These are phyloP conservation scores for Amblyraja radiata DNA, from an alignment of 2,797 vertebrate species.

Conservation along the genomic window DNA sequence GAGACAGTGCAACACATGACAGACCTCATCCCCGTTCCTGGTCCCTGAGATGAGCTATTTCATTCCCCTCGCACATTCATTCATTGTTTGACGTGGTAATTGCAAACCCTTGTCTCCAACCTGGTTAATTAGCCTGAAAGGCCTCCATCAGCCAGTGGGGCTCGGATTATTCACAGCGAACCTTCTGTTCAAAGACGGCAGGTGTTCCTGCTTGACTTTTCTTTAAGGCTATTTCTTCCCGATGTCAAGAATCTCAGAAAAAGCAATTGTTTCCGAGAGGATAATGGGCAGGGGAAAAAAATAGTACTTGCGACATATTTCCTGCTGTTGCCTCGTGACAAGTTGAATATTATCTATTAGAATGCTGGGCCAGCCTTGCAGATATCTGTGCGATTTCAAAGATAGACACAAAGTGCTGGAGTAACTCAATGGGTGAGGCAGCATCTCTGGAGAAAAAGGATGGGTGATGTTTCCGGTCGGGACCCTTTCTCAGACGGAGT, in stretches of 20 bases:
- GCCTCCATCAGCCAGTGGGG: neutral
- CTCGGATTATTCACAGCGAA: neutral
- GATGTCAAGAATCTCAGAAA: neutral
- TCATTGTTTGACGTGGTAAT: neutral
- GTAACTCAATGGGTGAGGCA: too few species aligned
- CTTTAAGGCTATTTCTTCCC: neutral
- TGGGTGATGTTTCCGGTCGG: too few species aligned
- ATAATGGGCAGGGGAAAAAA: neutral
- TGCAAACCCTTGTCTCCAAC: neutral
- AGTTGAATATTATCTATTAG: neutral
- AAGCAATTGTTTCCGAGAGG: neutral
- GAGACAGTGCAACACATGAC: neutral
- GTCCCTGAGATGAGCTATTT: neutral
- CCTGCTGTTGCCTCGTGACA: neutral
- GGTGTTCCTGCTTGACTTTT: conserved; percentile 1
- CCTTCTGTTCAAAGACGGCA: conserved; percentile 22
- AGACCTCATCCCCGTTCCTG: neutral
- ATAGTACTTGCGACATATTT: conserved; percentile 1
- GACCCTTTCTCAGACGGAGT: too few species aligned
- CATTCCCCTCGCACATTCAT: neutral
- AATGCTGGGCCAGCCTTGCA: neutral
- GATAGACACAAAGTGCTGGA: neutral
- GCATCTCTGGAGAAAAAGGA: too few species aligned
- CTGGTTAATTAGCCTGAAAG: neutral
- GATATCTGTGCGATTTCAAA: neutral